Percentiles rank a stretch among this genome's conserved stretches.
Evolutionary conservation across 2,888 invertebrate species (phyloP).

Genomic region (Laspeyria flexula): DNA sequence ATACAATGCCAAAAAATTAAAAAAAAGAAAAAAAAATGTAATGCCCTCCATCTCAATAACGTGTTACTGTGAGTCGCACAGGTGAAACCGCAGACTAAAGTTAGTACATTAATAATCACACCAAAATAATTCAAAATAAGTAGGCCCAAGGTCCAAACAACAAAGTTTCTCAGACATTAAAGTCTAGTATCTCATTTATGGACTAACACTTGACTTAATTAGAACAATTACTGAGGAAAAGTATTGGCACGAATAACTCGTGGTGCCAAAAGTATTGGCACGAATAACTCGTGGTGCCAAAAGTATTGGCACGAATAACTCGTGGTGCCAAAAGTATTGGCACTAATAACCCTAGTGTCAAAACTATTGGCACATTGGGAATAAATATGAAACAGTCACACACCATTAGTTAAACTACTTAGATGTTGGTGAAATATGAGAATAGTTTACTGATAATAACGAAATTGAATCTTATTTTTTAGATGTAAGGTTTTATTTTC

Average conservation of each 20-base stretch:
- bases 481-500: background rate
- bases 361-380: slow-evolving; percentile 13
- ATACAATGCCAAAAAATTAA: too few species aligned
- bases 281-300: too few species aligned
- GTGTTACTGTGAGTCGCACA: too few species aligned
- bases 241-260: slow-evolving; percentile 3
- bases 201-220: slow-evolving; percentile 9
- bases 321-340: too few species aligned
- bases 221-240: slow-evolving; percentile 6
- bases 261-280: too few species aligned
- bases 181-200: background rate
- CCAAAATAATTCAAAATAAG: too few species aligned
- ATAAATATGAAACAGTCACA: slow-evolving; percentile 4
- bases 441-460: background rate
- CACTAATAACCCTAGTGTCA: background rate
- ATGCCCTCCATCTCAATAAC: too few species aligned
- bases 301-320: too few species aligned
- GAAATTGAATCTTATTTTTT: background rate
- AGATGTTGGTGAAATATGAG: slow-evolving; percentile 7
- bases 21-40: too few species aligned
- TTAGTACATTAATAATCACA: too few species aligned
- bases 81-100: too few species aligned
- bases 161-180: slow-evolving; percentile 1
- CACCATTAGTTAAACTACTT: slow-evolving; percentile 3
- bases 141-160: too few species aligned